These are phyloP conservation scores for Augochlora pura DNA, from an alignment of 1,140 invertebrate species.

Conservation along the genomic window DNA sequence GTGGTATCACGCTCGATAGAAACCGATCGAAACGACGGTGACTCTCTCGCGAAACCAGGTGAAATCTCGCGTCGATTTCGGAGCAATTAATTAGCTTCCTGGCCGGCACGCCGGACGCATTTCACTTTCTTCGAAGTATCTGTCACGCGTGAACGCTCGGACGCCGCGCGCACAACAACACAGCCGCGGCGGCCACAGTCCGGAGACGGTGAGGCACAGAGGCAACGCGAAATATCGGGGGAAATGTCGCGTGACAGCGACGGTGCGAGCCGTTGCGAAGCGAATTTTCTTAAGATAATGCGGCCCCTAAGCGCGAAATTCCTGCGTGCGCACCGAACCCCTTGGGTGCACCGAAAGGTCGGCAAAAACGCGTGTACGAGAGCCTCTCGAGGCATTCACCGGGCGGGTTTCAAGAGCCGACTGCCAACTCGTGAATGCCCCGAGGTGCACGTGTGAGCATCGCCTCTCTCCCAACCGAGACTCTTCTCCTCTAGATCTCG, in stretches of 20 bases:
- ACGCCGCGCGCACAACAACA: background rate
- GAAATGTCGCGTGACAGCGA: too few species aligned
- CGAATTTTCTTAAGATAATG: slow-evolving; percentile 3
- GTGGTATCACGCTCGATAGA: too few species aligned
- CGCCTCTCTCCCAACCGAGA: slow-evolving; percentile 53
- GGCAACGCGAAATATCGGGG: too few species aligned
- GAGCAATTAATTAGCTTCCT: background rate
- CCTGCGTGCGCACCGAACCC: slow-evolving; percentile 14
- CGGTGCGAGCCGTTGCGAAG: background rate
- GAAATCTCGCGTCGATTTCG: background rate
- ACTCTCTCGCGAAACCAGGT: background rate
- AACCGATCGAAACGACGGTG: too few species aligned
- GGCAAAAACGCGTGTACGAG: slow-evolving; percentile 54
- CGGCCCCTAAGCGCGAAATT: slow-evolving; percentile 32
- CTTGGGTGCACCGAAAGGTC: slow-evolving; percentile 27
- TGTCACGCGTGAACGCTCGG: slow-evolving; percentile 39
- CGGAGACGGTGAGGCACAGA: too few species aligned
- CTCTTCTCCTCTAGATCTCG: slow-evolving; percentile 44
- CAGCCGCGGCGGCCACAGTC: too few species aligned
- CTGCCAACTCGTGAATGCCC: slow-evolving; percentile 65
- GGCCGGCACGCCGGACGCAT: background rate
- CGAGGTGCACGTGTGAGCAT: slow-evolving; percentile 63
- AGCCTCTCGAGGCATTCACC: slow-evolving; percentile 62
- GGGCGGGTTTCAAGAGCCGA: slow-evolving; percentile 66
- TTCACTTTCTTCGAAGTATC: slow-evolving; percentile 23